These are phyloP conservation scores for Petrolisthes cinctipes DNA, from an alignment of 2,888 invertebrate species.

Conservation along the genomic window DNA sequence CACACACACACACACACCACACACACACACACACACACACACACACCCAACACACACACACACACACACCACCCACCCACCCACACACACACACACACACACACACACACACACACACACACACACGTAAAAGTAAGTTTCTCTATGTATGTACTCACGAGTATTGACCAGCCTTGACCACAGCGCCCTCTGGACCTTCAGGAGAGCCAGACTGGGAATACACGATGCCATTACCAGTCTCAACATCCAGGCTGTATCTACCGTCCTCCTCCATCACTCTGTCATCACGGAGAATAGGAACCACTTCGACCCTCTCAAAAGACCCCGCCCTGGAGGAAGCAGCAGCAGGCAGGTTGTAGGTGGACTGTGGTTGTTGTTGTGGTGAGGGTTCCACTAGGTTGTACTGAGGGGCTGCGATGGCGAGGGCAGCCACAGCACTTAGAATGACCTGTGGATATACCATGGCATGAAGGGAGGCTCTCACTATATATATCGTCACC, in stretches of 20 bases:
- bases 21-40: too few species aligned
- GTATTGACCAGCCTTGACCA: neutral
- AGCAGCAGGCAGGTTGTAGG: neutral
- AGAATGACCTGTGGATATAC: neutral
- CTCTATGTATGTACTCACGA: neutral
- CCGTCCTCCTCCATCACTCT: neutral
- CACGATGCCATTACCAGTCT: neutral
- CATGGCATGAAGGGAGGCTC: too few species aligned
- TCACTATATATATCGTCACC: too few species aligned
- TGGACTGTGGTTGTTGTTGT: neutral
- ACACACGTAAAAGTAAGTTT: too few species aligned
- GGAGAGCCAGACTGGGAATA: slow-evolving; percentile 1
- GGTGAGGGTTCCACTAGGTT: neutral
- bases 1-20: too few species aligned
- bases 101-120: too few species aligned
- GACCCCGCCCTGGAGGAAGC: neutral
- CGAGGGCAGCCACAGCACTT: neutral
- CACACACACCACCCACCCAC: too few species aligned
- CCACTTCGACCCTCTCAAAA: neutral
- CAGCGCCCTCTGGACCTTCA: neutral
- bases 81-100: too few species aligned
- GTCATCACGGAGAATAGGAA: neutral
- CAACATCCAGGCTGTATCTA: neutral
- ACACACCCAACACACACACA: too few species aligned
- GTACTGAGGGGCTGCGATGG: slow-evolving; percentile 17